Percentiles rank a stretch among this genome's conserved stretches.
These are phyloP conservation scores for Coracopsis vasa DNA, from an alignment of 2,113 vertebrate genomes.

Conservation along the genomic window DNA sequence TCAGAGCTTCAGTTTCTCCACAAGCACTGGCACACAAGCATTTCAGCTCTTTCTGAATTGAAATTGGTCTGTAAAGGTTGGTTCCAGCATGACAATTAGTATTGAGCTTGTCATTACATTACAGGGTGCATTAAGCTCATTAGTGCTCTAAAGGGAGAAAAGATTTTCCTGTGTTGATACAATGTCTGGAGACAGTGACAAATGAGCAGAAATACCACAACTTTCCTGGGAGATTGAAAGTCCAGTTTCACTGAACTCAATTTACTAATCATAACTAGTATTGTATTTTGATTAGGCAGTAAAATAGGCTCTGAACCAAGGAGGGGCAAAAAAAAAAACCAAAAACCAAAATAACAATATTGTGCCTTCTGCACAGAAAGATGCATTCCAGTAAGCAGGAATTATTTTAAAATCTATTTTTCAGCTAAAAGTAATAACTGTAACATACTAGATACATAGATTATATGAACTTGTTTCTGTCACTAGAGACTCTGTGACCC, in stretches of 20 bases:
- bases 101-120: not conserved
- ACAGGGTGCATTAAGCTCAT: not conserved
- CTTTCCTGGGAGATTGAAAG: not conserved
- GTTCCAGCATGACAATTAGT: not conserved
- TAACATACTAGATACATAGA: not conserved
- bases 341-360: not conserved
- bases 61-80: not conserved
- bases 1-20: not conserved
- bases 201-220: not conserved
- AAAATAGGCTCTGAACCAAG: not conserved
- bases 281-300: not conserved
- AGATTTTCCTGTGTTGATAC: not conserved
- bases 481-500: not conserved
- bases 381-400: not conserved
- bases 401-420: not conserved
- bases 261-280: not conserved
- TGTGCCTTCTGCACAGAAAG: not conserved
- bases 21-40: not conserved
- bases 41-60: not conserved
- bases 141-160: not conserved
- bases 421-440: not conserved
- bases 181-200: not conserved
- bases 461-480: not conserved
- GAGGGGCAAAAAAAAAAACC: rapidly evolving
- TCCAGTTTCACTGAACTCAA: not conserved